Evolutionary conservation across 2,888 invertebrate genomes (phyloP), one percentile per base, ranked within the genome.

Genomic region (Heteromurus nitidus): DNA sequence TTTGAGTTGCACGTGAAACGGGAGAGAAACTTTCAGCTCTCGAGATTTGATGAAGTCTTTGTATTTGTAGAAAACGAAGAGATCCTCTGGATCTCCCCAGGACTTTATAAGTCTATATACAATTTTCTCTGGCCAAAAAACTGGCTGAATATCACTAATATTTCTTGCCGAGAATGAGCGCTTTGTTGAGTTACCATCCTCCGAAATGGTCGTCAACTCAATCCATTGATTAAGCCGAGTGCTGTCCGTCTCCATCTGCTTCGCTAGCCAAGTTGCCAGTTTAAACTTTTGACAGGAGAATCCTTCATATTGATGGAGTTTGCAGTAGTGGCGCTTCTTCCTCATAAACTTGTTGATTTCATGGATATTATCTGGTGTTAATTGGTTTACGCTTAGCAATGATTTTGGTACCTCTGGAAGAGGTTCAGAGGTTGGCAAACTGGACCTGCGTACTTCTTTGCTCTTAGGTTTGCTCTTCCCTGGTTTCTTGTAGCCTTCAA

Each of bases 51-150:
- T 73, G 50, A 76, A 87, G 62, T 86, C 81, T 68, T 87, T 86
- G 36, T 85, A 80, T 42, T 85, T 84, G 26, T 76, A 75, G 55
- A 86, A 87, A 9, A 86, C 50, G 20, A 82, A 81, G 24, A 83
- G 62, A 65, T 87, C 87, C 22, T 83, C 80, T 0, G 85, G 84
- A 58, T 82, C 85, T 47, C 87, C 87, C 79, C 80, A 85, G n/a
- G 81, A 72, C 16, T 67, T 58, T 9, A 87, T 53, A 11, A 82
- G n/a, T 47, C 79, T 79, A 65, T 80, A 85, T n/a, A 85, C 72
- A 16, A 82, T 42, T 53, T 83, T 80, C 36, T 86, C 87, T 16
- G 81, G 70, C 74, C 80, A 73, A 30, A 55, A 65, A 22, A 83
- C 82, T 18, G 87, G 86, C 53, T 76, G 58, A 0, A 84, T 62